Percentiles rank a stretch among this genome's conserved stretches.
Evolutionary conservation across 1,140 invertebrate species (phyloP).

Genomic region (Conus betulinus): DNA sequence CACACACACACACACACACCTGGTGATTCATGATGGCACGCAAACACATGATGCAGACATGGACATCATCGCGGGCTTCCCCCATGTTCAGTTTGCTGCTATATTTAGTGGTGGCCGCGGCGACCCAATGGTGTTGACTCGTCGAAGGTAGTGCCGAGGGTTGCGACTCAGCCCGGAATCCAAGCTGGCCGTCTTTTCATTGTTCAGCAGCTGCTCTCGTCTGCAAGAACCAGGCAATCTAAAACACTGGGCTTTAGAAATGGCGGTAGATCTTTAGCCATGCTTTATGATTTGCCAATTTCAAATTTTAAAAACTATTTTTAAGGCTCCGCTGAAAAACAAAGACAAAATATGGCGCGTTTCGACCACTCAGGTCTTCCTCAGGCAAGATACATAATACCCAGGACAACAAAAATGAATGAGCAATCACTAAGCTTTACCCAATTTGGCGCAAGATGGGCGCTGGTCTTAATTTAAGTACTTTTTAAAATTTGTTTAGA

Average conservation of each 20-base stretch:
- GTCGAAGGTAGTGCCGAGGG: constrained; percentile 61
- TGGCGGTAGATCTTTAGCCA: too few relatives aligned
- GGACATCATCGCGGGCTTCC: constrained; percentile 98
- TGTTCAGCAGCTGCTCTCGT: constrained; percentile 68
- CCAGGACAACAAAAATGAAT: too few relatives aligned
- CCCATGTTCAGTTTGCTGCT: constrained; percentile 90
- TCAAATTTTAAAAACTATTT: neutral
- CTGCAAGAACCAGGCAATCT: constrained; percentile 47
- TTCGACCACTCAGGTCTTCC: too few relatives aligned
- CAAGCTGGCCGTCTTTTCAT: constrained; percentile 70
- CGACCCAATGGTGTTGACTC: constrained; percentile 69
- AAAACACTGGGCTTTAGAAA: neutral
- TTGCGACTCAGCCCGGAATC: constrained; percentile 65
- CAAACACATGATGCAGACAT: constrained; percentile 99
- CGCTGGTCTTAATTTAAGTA: too few relatives aligned
- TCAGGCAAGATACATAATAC: too few relatives aligned
- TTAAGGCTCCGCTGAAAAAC: neutral
- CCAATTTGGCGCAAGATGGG: too few relatives aligned
- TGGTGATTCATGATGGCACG: constrained; percentile 99
- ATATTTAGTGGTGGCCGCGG: constrained; percentile 60
- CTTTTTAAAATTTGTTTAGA: too few relatives aligned
- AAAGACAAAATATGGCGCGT: too few relatives aligned
- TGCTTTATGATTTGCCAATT: neutral
- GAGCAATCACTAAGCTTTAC: too few relatives aligned
- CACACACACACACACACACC: constrained; percentile 77